These are phyloP conservation scores for Cynocephalus volans DNA, from an alignment of 2,113 vertebrate genomes.

Conservation along the genomic window DNA sequence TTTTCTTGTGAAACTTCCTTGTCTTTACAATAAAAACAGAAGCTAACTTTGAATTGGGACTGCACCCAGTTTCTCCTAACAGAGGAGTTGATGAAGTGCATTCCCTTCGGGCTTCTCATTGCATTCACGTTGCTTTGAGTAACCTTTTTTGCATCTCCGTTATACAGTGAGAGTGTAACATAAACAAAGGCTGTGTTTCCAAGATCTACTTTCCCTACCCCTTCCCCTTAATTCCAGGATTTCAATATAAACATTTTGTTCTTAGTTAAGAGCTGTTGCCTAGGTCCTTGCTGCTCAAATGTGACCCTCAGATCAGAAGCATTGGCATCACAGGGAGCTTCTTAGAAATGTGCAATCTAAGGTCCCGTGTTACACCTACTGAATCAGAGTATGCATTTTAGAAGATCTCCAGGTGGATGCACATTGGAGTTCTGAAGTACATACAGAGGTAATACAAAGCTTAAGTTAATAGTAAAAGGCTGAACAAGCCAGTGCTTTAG, in stretches of 20 bases:
- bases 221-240: conserved; percentile 49
- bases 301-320: not conserved
- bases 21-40: no score
- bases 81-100: no score
- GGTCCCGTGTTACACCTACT: no score
- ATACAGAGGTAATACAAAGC: not conserved
- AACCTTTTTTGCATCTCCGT: no score
- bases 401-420: not conserved
- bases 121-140: no score
- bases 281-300: conserved; percentile 36
- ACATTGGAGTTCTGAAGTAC: not conserved
- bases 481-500: not conserved
- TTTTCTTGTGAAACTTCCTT: no score
- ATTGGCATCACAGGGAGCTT: not conserved
- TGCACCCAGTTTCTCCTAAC: no score
- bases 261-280: not conserved
- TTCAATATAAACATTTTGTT: conserved; percentile 69
- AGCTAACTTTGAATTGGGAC: no score
- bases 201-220: conserved; percentile 50
- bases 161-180: no score
- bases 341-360: not conserved
- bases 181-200: conserved; percentile 53
- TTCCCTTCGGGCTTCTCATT: no score
- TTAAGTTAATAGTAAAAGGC: conserved; percentile 25
- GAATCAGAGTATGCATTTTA: not conserved